Base-by-base conservation (phyloP, 2,797 vertebrate genomes). In the Chelon labrosus region DNA sequence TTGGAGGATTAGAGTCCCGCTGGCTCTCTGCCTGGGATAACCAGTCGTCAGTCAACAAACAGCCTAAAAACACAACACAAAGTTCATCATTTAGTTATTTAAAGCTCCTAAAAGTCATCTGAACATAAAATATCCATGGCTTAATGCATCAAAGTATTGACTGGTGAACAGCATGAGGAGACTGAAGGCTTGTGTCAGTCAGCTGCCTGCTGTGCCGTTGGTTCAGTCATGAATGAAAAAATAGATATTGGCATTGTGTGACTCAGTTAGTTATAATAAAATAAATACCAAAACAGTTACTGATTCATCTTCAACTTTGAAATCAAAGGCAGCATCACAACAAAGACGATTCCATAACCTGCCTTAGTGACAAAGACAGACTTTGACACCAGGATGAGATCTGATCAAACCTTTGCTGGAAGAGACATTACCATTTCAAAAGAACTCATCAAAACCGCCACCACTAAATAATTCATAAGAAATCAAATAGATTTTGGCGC, bases 1-100 rank as follows among this genome's bases (percentile, higher is more conserved):
- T 84, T 1, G 35, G 66, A 52, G 83, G 87, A 89, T 90, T 87
- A 87, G n/a, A 16, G 77, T 38, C 49, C 35, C 47, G 49, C 49
- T 83, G 83, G 79, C 65, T 46, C 9, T 50, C 35, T 55, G 82
- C 84, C 82, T 27, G 31, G 65, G 58, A 64, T 76, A 83, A 51
- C 64, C 74, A 70, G 62, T 44, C 60, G 63, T 85, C 71, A 14
- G 59, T 84, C 80, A 83, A 59, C 85, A 83, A 68, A 57, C 42
- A 47, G 60, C 70, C 27, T 62, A 31, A 70, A 81, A 83, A 60
- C 75, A 42, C 46, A 77, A 41, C 4, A 47, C 51, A 53, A 13
- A 52, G 53, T 35, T 61, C 22, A 51, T 69, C 65, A 58, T 64
- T 64, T 41, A 65, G n/a, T 19, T 63, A 12, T 56, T 72, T 3